Conservation (phyloP, 2,888 invertebrate species). For the Sesia apiformis region DNA sequence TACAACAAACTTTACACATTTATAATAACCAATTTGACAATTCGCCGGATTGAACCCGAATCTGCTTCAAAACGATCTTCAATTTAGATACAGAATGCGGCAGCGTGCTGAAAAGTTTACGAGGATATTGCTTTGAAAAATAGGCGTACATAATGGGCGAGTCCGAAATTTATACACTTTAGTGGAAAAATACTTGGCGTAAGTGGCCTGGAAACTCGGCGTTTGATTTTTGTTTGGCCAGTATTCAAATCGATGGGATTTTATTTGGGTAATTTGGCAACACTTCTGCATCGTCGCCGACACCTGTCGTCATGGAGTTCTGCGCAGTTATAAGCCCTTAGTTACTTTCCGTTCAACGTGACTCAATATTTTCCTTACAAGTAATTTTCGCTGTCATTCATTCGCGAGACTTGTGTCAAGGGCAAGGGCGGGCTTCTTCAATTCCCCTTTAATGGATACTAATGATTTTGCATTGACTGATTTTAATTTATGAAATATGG, state of each 20-base stretch:
- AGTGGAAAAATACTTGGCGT: constrained; percentile 20
- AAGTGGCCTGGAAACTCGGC: constrained; percentile 16
- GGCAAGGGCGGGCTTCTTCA: constrained; percentile 31
- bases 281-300: constrained; percentile 29
- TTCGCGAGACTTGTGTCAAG: constrained; percentile 21
- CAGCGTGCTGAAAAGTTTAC: constrained; percentile 8
- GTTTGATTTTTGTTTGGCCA: constrained; percentile 34
- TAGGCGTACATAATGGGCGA: constrained; percentile 9
- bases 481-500: background rate
- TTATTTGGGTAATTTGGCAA: constrained; percentile 50
- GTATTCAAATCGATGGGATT: constrained; percentile 47
- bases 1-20: constrained; percentile 9
- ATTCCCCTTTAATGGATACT: background rate
- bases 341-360: constrained; percentile 9
- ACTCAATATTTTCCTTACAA: constrained; percentile 6
- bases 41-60: constrained; percentile 2
- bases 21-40: constrained; percentile 4
- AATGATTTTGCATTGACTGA: background rate
- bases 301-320: constrained; percentile 50
- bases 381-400: constrained; percentile 5
- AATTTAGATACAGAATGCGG: constrained; percentile 3
- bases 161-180: constrained; percentile 13
- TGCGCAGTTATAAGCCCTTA: constrained; percentile 4
- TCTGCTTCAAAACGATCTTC: constrained; percentile 1
- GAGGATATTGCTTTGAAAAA: constrained; percentile 6